Percentiles rank a stretch among this genome's conserved stretches.
These are phyloP conservation scores for Aphaenogaster ashmeadi DNA, from an alignment of 1,140 invertebrate genomes.

Conservation along the genomic window DNA sequence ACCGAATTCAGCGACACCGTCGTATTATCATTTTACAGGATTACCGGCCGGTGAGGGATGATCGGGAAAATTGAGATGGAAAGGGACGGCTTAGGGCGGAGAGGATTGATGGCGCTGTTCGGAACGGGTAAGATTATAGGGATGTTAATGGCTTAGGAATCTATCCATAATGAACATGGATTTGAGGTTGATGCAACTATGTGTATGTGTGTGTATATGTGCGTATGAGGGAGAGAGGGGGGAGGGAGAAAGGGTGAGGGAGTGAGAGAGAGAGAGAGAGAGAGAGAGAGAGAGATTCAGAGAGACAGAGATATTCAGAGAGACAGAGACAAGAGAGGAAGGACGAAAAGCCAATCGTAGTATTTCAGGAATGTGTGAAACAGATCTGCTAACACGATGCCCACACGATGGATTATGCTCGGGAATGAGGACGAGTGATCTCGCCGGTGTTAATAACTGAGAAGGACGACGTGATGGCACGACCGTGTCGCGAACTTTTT, in stretches of 20 bases:
- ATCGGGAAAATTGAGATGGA: constrained; percentile 46
- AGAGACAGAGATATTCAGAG: neutral
- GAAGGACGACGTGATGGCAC: neutral
- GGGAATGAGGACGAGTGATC: neutral
- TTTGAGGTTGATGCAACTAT: constrained; percentile 24
- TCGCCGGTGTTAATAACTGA: constrained; percentile 29
- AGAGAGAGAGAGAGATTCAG: neutral
- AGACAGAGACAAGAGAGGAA: neutral
- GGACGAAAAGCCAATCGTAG: constrained; percentile 4
- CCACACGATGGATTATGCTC: constrained; percentile 1
- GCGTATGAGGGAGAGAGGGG: neutral
- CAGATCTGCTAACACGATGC: constrained; percentile 20
- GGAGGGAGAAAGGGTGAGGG: neutral
- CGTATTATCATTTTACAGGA: constrained; percentile 21
- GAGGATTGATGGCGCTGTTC: constrained; percentile 51
- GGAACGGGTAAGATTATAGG: constrained; percentile 45
- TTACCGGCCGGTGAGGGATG: constrained; percentile 23
- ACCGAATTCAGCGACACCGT: neutral
- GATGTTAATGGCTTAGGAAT: constrained; percentile 55
- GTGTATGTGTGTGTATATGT: neutral
- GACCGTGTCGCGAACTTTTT: constrained; percentile 12
- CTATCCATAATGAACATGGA: constrained; percentile 53
- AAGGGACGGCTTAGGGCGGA: neutral
- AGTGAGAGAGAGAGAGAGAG: neutral
- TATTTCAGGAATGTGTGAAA: constrained; percentile 52